Base-by-base conservation (phyloP, 1,140 invertebrate genomes). In the Bombyx mori region DNA sequence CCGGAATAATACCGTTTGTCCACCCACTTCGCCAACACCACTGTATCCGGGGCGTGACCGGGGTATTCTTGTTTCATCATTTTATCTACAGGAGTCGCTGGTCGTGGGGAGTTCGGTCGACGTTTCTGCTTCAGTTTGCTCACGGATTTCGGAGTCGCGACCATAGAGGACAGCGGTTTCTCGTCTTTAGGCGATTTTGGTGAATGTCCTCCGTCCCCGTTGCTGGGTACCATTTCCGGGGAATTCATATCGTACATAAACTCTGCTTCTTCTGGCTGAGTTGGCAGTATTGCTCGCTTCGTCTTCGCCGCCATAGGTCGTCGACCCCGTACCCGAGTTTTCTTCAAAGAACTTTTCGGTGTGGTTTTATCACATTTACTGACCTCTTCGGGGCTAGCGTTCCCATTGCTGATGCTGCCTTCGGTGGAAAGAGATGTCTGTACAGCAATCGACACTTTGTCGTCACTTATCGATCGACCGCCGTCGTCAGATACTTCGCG, bases 1-100 rank as follows among this genome's bases (percentile, higher is more conserved):
- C 90, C 91, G 0, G 90, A 90, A 62, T 92, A 92, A 63, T 91
- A 92, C 50, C 89, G 87, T 59, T 90, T 91, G 56, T 92, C 91
- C 0, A 89, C 89, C 91, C 91, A 92, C 75, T 90, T 91, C 0
- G 91, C 91, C 52, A 92, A 84, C 0, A 91, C 91, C 0, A 88
- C 72, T 6, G 88, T 90, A 0, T 89, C 89, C 1, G 88, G 79
- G 0, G 82, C 56, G 56, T 68, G 80, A 0, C 79, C 84, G 4
- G 80, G 73, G 42, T 84, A 86, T 62, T 87, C 84, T 0, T 65
- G 61, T 54, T 87, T 87, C 0, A 79, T 57, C 9, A 63, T 49
- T 44, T 83, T 87, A 57, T 87, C 83, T 0, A 87, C 83, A 1
- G 83, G 83, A 6, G 83, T 86, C 0, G 79, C 77, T 0, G 82